Evolutionary conservation across 1,140 invertebrate species (phyloP), one percentile per base, ranked within the genome.

Genomic region (Popillia japonica): DNA sequence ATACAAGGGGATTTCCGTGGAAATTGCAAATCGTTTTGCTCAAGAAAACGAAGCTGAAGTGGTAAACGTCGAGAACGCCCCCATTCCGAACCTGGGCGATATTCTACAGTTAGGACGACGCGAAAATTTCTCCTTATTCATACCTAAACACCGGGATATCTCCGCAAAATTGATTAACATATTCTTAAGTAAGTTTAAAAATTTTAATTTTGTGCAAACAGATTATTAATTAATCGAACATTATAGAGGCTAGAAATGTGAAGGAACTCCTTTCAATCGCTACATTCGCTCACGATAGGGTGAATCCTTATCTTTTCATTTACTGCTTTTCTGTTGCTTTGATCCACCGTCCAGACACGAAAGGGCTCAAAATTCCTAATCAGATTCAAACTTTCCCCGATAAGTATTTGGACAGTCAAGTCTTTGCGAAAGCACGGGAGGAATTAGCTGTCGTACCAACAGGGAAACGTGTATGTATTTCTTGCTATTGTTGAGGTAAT

Each of bases 301-400:
- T 95, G 41, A 95, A 95, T 85, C 92, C 93, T 0, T 92, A 93
- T 82, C 86, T 95, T 87, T 95, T 94, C 87, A 92, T 94, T 85
- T 95, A 95, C 83, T 91, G 92, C 7, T 86, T 92, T 2, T 93
- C 93, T 0, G 94, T 95, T 22, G 93, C 93, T 0, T 87, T 95
- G 34, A 83, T 95, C 59, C 93, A 95, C 88, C 91, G 93, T 27
- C 87, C 89, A 0, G 94, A 96, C 81, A 95, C 94, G 0, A 92
- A 92, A 83, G 88, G 92, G 76, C 77, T 95, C 2, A 89, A 90
- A 73, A 83, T 96, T 75, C 94, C 94, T 0, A 90, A 91, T 0
- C 90, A 95, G 59, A 88, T 90, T 44, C 91, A 94, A 82, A 89
- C 91, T 14, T 95, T 95, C 83, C 94, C 94, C 2, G 94, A 94